These are phyloP conservation scores for Coccyzus lansbergi DNA, from an alignment of 2,797 vertebrate species.

Conservation along the genomic window DNA sequence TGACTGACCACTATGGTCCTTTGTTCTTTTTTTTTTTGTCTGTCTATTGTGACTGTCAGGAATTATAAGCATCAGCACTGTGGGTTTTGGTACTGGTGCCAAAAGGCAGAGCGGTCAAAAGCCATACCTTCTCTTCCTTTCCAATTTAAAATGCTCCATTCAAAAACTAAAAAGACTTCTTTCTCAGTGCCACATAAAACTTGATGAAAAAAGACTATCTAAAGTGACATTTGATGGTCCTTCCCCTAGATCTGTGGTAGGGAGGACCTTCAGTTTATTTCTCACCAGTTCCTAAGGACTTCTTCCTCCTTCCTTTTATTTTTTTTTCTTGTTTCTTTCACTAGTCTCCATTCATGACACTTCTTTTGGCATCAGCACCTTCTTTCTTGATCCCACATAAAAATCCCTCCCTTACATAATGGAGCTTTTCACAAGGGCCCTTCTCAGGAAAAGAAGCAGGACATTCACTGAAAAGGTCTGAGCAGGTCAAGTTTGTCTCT, in stretches of 20 bases:
- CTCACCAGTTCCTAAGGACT: not conserved
- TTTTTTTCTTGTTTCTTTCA: not conserved
- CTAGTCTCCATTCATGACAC: fast-evolving
- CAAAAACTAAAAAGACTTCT: not conserved
- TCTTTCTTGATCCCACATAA: fast-evolving
- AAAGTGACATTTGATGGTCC: not conserved
- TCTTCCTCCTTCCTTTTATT: not conserved
- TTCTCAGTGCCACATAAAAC: not conserved
- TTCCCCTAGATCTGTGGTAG: not conserved
- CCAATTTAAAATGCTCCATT: not conserved
- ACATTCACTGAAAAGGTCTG: not conserved
- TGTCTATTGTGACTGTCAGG: not conserved
- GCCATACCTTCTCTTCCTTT: not conserved
- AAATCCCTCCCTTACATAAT: not conserved
- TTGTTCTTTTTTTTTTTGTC: not conserved
- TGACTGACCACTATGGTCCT: fast-evolving
- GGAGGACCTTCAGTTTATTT: not conserved
- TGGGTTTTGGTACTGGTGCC: not conserved
- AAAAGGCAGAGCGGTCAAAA: not conserved
- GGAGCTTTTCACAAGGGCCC: not conserved
- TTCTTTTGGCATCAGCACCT: not conserved
- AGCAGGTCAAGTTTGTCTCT: not conserved
- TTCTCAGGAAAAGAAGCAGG: not conserved
- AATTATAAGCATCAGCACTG: not conserved
- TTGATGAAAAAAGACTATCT: not conserved